Evolutionary conservation across 2,113 vertebrate genomes (phyloP).

Genomic region (Strix aluco): DNA sequence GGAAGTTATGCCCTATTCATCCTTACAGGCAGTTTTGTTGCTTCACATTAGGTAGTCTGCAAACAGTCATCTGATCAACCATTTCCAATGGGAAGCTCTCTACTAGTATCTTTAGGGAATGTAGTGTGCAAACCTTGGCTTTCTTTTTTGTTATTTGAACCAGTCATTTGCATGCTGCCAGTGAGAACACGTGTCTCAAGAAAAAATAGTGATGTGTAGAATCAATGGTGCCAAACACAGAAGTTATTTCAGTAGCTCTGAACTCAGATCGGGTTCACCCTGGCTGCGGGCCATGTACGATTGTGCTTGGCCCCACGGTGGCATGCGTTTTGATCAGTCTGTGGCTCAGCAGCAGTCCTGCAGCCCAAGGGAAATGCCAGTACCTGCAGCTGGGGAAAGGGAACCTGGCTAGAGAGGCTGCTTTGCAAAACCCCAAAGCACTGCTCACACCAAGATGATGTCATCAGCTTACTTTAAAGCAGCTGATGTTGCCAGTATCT

Average conservation of each 20-base stretch:
- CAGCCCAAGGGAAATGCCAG: neutral
- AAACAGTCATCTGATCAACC: neutral
- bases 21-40: neutral
- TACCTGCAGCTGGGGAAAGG: neutral
- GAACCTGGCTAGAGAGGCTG: neutral
- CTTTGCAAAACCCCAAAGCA: neutral
- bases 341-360: neutral
- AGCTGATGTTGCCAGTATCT: neutral
- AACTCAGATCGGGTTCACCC: neutral
- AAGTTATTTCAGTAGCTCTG: neutral
- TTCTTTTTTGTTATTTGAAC: neutral
- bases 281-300: accelerated
- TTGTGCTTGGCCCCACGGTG: neutral
- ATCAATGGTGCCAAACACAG: neutral
- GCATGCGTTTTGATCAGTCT: accelerated
- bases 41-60: neutral
- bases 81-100: neutral
- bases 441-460: neutral
- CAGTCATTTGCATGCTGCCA: neutral
- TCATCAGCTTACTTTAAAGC: neutral
- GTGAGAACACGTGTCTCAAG: neutral
- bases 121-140: neutral
- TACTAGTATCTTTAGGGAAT: neutral
- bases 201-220: neutral
- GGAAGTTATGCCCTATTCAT: neutral